These are phyloP conservation scores for Poeciliopsis turneri DNA, from an alignment of 2,797 vertebrate species.

Conservation along the genomic window DNA sequence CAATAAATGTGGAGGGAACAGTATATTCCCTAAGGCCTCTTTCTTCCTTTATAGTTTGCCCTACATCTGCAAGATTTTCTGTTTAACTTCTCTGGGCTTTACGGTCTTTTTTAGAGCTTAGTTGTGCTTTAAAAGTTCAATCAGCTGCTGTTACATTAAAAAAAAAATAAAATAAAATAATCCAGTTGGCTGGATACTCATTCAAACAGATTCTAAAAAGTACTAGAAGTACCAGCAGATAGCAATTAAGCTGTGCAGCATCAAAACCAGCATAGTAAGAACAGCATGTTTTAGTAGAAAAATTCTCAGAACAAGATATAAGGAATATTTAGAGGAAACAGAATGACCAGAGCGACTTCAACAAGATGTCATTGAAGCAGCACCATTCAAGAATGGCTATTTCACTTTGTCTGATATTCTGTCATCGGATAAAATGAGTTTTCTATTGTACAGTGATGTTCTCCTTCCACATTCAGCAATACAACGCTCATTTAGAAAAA, in stretches of 20 bases:
- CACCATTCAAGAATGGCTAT: background rate
- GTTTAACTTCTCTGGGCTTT: background rate
- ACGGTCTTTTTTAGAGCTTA: background rate
- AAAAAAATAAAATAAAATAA: background rate
- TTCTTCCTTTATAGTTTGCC: background rate
- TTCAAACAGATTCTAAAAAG: background rate
- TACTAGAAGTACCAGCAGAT: background rate
- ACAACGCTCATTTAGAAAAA: background rate
- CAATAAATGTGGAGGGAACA: constrained; percentile 1
- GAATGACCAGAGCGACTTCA: background rate
- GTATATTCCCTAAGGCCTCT: constrained; percentile 2
- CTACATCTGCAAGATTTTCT: background rate
- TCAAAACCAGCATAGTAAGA: constrained; percentile 1
- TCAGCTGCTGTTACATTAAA: background rate
- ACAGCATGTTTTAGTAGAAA: background rate
- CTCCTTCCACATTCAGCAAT: constrained; percentile 6
- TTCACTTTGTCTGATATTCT: background rate
- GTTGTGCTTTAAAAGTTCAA: constrained; percentile 8
- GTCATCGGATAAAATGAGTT: constrained; percentile 20
- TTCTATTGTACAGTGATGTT: constrained; percentile 13
- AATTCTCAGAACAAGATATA: constrained; percentile 1
- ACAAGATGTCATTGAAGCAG: background rate
- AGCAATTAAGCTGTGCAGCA: background rate
- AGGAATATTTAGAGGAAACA: background rate
- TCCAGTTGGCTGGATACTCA: background rate